These are phyloP conservation scores for Casuarius casuarius DNA, from an alignment of 2,113 vertebrate species.

Conservation along the genomic window DNA sequence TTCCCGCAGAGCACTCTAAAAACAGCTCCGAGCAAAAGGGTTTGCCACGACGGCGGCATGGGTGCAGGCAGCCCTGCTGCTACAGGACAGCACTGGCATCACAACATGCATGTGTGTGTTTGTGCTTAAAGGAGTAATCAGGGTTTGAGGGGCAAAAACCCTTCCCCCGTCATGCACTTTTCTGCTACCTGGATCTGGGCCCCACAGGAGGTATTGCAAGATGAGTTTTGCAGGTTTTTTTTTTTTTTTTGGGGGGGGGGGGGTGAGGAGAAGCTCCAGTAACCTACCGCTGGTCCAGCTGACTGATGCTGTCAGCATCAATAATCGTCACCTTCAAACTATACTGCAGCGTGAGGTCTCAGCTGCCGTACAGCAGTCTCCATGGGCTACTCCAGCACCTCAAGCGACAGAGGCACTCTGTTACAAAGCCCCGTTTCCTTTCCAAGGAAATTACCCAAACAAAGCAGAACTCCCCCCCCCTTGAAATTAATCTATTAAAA, in stretches of 20 bases:
- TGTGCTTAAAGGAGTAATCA: background rate
- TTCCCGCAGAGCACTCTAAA: background rate
- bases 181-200: background rate
- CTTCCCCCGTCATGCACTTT: background rate
- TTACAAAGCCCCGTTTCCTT: background rate
- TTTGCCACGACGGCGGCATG: background rate
- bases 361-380: background rate
- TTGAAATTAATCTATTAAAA: background rate
- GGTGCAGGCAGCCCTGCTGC: background rate
- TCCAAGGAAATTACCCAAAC: background rate
- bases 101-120: fast-evolving
- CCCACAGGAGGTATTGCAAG: background rate
- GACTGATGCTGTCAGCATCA: slow-evolving; percentile 5
- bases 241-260: too few relatives aligned
- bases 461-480: background rate
- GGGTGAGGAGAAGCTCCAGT: background rate
- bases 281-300: slow-evolving; percentile 22
- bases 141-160: background rate
- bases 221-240: background rate
- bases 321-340: background rate
- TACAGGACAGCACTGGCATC: background rate
- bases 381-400: background rate
- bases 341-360: background rate
- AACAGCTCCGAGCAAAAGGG: background rate
- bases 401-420: background rate